Conservation (phyloP, 2,888 invertebrate genomes). For the Tiliacea aurago region DNA sequence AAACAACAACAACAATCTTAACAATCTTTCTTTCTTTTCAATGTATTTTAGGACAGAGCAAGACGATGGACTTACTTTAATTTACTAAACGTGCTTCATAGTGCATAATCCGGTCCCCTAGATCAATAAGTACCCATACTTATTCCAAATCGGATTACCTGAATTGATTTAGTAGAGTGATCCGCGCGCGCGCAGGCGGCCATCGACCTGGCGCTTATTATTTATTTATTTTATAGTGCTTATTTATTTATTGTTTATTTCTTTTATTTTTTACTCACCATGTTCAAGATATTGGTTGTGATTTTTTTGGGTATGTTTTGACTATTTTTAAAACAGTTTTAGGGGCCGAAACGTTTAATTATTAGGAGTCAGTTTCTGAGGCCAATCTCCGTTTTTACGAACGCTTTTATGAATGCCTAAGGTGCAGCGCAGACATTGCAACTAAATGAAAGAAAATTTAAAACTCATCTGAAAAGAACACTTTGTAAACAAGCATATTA, state of each 20-base stretch:
- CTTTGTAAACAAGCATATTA: no score
- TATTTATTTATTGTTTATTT: slow-evolving; percentile 54
- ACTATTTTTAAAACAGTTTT: neutral
- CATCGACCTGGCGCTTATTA: slow-evolving; percentile 69
- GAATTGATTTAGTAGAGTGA: slow-evolving; percentile 75
- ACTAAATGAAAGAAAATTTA: no score
- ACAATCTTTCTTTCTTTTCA: no score
- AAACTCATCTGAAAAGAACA: no score
- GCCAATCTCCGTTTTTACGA: no score
- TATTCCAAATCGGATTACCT: slow-evolving; percentile 78
- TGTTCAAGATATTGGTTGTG: slow-evolving; percentile 75
- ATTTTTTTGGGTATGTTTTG: slow-evolving; percentile 74
- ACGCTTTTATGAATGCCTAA: no score
- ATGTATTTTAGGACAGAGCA: no score
- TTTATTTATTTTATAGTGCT: slow-evolving; percentile 64
- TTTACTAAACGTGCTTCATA: neutral
- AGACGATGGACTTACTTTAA: no score
- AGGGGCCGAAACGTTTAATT: neutral
- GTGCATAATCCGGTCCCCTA: slow-evolving; percentile 67
- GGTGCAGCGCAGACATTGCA: no score
- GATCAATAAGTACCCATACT: slow-evolving; percentile 78
- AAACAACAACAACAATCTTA: no score
- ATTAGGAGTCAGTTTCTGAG: no score
- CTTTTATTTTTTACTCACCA: slow-evolving; percentile 64
- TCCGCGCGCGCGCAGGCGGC: slow-evolving; percentile 70